phyloP scores from a whole-genome alignment of 2,888 invertebrate species.

The Apeira syringaria region DNA sequence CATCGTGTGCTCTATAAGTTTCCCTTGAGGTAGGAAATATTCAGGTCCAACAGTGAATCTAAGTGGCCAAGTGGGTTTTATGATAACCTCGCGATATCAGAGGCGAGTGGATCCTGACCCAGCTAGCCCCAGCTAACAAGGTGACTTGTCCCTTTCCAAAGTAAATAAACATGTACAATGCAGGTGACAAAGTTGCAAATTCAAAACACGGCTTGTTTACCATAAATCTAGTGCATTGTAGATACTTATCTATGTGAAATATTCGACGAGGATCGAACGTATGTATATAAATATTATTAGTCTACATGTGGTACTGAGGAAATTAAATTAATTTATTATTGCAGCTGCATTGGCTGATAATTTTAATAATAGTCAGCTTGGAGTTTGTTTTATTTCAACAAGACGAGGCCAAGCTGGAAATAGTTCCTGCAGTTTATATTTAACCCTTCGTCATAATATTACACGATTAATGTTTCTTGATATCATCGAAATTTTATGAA shows the following conservation, averaged over 20 bases:
- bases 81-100: conserved; percentile 12
- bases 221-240: conserved; percentile 27
- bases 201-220: conserved; percentile 42
- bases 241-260: conserved; percentile 8
- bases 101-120: conserved; percentile 2
- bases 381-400: conserved; percentile 13
- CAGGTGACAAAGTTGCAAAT: conserved; percentile 35
- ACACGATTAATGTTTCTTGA: too few species aligned
- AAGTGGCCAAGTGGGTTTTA: not conserved
- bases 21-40: conserved; percentile 5
- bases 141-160: conserved; percentile 9
- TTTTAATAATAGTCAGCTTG: conserved; percentile 5
- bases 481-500: too few species aligned
- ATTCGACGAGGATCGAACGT: conserved; percentile 7
- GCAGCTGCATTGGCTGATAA: conserved; percentile 14
- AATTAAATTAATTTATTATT: conserved; percentile 15
- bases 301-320: conserved; percentile 2
- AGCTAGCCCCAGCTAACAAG: conserved; percentile 1
- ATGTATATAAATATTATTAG: conserved; percentile 7
- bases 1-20: conserved; percentile 5
- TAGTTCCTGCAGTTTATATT: not conserved
- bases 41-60: not conserved
- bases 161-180: conserved; percentile 27
- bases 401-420: not conserved
- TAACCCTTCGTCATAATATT: too few species aligned